Percentiles rank a stretch among this genome's conserved stretches.
These are phyloP conservation scores for Hymenochirus boettgeri DNA, from an alignment of 2,113 vertebrate genomes.

Conservation along the genomic window DNA sequence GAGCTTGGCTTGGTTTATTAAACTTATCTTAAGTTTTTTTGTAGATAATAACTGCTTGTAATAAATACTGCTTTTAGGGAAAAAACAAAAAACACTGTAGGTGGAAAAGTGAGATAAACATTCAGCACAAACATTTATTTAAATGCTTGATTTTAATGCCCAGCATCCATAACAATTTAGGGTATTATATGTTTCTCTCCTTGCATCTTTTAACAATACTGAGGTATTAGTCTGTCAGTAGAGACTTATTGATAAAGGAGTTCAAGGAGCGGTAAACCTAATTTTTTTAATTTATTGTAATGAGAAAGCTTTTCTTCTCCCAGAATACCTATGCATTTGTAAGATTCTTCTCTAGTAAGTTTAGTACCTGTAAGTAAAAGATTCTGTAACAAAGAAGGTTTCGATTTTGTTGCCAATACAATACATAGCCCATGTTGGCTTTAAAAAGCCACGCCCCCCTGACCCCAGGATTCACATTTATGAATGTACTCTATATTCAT, in stretches of 20 bases:
- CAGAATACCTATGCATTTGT: no score
- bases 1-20: background rate
- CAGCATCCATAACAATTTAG: conserved; percentile 25
- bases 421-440: no score
- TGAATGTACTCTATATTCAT: no score
- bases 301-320: no score
- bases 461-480: no score
- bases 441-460: no score
- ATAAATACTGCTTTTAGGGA: conserved; percentile 13
- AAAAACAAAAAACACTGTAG: background rate
- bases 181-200: conserved; percentile 21
- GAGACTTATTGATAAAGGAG: conserved; percentile 31
- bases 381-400: no score
- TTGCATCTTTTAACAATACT: conserved; percentile 37
- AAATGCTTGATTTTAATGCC: conserved; percentile 17
- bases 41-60: background rate
- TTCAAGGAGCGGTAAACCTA: no score
- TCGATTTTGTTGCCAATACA: no score
- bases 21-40: background rate
- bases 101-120: background rate
- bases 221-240: conserved; percentile 35
- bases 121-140: conserved; percentile 23
- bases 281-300: no score
- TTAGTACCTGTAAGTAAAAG: no score
- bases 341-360: no score